Evolutionary conservation across 2,888 invertebrate genomes (phyloP), one percentile per base, ranked within the genome.

Genomic region (Lycocerus yunnanus): DNA sequence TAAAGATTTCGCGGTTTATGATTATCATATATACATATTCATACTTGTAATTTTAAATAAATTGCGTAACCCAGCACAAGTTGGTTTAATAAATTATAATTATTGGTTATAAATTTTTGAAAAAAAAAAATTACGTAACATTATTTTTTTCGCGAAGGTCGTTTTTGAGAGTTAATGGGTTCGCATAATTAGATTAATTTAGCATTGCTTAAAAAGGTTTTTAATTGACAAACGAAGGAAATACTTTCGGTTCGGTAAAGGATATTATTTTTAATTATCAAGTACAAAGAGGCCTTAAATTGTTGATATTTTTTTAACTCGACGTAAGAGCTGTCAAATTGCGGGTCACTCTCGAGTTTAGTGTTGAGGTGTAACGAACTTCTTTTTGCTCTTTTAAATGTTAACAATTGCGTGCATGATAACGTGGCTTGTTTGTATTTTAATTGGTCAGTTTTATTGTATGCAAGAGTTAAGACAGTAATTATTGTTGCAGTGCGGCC

Each of bases 401-500:
- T 27, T 27, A 27, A 27, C 27, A 27, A 27, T 27, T 27, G 27
- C 27, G 27, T 27, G 27, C 27, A 27, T 27, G 27, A 27, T 27
- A 27, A 18, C 11, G 27, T 27, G 27, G 27, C 13, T 27, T 27
- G 13, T 27, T 27, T 27, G 5, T 27, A 27, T 27, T 27, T 27
- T 27, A 27, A 27, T 27, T 27, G 27, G 27, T 27, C 18, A 58
- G 24, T 21, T 67, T 67, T 27, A 67, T 21, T 14, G 58, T 58
- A 16, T 10, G 68, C 27, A 18, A 24, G n/a, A 27, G 15, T 58
- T 27, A 27, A 27, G 27, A 27, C 13, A 13, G n/a, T 27, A 27
- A 27, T 27, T 61, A 18, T 82, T 82, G 75, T 85, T 84, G 88
- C 90, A 93, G 94, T 92, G 94, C 92, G 92, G 92, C 93, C 93